Evolutionary conservation across 1,140 invertebrate genomes (phyloP).

Genomic region (Anagrus nilaparvatae): DNA sequence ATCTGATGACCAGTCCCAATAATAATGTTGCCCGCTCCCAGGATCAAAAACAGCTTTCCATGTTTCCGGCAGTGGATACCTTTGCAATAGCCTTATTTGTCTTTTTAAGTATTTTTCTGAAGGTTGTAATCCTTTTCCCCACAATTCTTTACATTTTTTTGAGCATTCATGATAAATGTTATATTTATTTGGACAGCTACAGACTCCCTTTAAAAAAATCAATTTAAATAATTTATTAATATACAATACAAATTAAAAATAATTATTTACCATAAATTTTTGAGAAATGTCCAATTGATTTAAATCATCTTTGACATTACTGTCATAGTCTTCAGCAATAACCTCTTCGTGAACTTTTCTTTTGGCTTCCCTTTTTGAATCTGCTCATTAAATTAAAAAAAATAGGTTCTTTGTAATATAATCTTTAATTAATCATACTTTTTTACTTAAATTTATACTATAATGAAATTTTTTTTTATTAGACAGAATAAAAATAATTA

Average conservation of each 20-base stretch:
- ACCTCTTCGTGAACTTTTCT: constrained; percentile 64
- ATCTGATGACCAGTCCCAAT: constrained; percentile 88
- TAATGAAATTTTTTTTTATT: not conserved
- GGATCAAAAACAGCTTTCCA: constrained; percentile 94
- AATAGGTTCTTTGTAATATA: too few relatives aligned
- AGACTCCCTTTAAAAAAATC: constrained; percentile 51
- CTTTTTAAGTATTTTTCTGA: constrained; percentile 63
- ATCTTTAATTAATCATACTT: too few relatives aligned
- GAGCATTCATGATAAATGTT: constrained; percentile 93
- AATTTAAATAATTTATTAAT: constrained; percentile 41
- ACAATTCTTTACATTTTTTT: constrained; percentile 78
- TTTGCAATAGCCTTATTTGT: constrained; percentile 67
- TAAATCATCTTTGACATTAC: constrained; percentile 34
- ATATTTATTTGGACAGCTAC: constrained; percentile 90
- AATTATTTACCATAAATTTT: constrained; percentile 36
- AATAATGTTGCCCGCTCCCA: constrained; percentile 81
- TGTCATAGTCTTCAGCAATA: constrained; percentile 81
- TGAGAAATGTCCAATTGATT: constrained; percentile 36
- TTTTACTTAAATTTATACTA: too few relatives aligned
- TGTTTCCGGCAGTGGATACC: constrained; percentile 83
- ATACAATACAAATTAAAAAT: too few relatives aligned
- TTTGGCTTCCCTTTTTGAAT: constrained; percentile 35
- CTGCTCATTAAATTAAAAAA: too few relatives aligned
- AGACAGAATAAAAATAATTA: constrained; percentile 19
- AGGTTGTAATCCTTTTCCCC: constrained; percentile 70